Percentiles rank a stretch among this genome's conserved stretches.
These are phyloP conservation scores for Collichthys lucidus DNA, from an alignment of 2,113 vertebrate genomes.

Conservation along the genomic window DNA sequence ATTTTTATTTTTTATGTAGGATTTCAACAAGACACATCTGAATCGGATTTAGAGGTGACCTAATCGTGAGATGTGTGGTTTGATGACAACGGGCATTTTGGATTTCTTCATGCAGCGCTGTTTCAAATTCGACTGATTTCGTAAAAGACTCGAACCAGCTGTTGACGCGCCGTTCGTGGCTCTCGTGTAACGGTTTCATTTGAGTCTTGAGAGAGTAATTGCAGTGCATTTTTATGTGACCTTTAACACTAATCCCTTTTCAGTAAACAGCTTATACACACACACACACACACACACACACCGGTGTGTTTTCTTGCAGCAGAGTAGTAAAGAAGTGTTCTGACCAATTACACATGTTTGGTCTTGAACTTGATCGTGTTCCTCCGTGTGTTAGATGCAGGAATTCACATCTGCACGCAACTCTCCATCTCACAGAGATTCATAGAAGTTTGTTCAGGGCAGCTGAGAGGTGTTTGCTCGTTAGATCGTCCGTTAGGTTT, in stretches of 20 bases:
- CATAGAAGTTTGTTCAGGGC: neutral
- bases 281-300: neutral
- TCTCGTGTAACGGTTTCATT: neutral
- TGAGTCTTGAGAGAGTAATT: slow-evolving; percentile 34
- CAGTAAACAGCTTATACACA: slow-evolving; percentile 70
- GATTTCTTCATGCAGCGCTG: slow-evolving; percentile 12
- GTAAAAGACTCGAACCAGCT: slow-evolving; percentile 49
- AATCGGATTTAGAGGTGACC: slow-evolving; percentile 51
- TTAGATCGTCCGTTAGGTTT: slow-evolving; percentile 20
- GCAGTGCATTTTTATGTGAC: slow-evolving; percentile 61
- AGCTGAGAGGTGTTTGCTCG: slow-evolving; percentile 32
- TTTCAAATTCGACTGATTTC: slow-evolving; percentile 42
- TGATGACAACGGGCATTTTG: slow-evolving; percentile 8
- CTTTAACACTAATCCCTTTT: slow-evolving; percentile 67
- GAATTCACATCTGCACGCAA: slow-evolving; percentile 50
- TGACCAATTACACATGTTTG: slow-evolving; percentile 62
- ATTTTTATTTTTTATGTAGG: slow-evolving; percentile 24
- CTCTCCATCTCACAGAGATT: neutral
- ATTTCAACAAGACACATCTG: slow-evolving; percentile 25
- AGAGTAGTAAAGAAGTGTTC: neutral
- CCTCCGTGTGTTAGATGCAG: slow-evolving; percentile 18
- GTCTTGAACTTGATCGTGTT: slow-evolving; percentile 60
- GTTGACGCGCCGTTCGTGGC: slow-evolving; percentile 17
- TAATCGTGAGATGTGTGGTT: slow-evolving; percentile 16
- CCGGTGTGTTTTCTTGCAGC: slow-evolving; percentile 27